Evolutionary conservation across 2,797 vertebrate species (phyloP).

Genomic region (Octomys mimax): DNA sequence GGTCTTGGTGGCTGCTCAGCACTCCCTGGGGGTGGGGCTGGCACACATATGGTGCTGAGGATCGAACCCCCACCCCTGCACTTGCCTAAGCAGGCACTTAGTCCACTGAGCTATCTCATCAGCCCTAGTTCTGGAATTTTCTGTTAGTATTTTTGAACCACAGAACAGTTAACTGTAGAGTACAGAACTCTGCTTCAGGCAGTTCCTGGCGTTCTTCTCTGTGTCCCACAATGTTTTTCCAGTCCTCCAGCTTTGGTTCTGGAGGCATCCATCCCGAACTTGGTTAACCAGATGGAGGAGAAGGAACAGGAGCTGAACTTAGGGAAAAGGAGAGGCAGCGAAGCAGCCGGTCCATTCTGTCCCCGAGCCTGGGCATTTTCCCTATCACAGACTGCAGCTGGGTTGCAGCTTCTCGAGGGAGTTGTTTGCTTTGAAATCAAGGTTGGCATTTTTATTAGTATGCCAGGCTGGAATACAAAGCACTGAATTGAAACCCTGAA

Average conservation of each 20-base stretch:
- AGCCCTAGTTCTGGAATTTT: background rate
- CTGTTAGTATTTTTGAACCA: background rate
- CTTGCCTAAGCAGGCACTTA: no score
- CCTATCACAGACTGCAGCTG: background rate
- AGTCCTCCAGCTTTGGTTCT: background rate
- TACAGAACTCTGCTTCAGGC: background rate
- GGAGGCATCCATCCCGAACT: background rate
- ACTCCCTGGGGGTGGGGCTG: no score
- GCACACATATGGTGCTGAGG: no score
- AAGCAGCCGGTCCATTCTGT: background rate
- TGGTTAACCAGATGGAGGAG: background rate
- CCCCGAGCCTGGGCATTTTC: background rate
- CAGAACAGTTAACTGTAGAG: background rate
- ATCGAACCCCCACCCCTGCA: no score
- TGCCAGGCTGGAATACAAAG: background rate
- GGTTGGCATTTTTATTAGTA: background rate
- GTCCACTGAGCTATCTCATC: no score
- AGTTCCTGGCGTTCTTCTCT: background rate
- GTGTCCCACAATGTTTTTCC: background rate
- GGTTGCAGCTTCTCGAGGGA: background rate
- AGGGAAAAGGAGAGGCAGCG: background rate
- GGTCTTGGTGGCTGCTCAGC: no score
- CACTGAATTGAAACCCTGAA: constrained; percentile 3
- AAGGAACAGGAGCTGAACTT: background rate
- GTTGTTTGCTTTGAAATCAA: constrained; percentile 36